phyloP scores from a whole-genome alignment of 2,113 vertebrate genomes.

The Merops nubicus region DNA sequence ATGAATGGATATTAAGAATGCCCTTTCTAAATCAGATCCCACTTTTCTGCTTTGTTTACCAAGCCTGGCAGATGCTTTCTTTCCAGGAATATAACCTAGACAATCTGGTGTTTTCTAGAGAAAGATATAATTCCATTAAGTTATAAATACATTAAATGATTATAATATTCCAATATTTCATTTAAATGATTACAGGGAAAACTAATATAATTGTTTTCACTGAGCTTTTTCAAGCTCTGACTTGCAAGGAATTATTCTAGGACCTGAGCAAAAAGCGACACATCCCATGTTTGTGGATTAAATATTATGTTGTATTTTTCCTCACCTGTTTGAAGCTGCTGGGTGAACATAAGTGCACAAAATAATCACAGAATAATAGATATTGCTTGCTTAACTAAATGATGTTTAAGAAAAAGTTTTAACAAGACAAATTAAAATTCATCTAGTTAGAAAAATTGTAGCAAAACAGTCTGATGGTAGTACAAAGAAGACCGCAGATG shows the following conservation, averaged over 20 bases:
- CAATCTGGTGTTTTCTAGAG: conserved; percentile 41
- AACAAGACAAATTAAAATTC: neutral
- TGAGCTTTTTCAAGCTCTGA: neutral
- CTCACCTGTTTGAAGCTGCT: neutral
- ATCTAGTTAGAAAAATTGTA: conserved; percentile 11
- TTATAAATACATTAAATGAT: conserved; percentile 9
- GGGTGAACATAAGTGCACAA: neutral
- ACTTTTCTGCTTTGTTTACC: conserved; percentile 33
- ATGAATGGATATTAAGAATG: neutral
- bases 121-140: conserved; percentile 17
- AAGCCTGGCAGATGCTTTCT: conserved; percentile 43
- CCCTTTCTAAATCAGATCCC: neutral
- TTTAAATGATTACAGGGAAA: neutral
- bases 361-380: neutral
- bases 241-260: neutral
- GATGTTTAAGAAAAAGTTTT: neutral
- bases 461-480: neutral
- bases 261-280: neutral
- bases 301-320: neutral
- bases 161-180: neutral
- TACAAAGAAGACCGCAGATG: conserved; percentile 1
- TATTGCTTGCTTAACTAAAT: neutral
- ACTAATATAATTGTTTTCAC: neutral
- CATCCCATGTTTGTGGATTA: neutral
- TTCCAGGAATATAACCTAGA: conserved; percentile 39